Evolutionary conservation across 2,888 invertebrate genomes (phyloP).

Genomic region (Rutpela maculata): DNA sequence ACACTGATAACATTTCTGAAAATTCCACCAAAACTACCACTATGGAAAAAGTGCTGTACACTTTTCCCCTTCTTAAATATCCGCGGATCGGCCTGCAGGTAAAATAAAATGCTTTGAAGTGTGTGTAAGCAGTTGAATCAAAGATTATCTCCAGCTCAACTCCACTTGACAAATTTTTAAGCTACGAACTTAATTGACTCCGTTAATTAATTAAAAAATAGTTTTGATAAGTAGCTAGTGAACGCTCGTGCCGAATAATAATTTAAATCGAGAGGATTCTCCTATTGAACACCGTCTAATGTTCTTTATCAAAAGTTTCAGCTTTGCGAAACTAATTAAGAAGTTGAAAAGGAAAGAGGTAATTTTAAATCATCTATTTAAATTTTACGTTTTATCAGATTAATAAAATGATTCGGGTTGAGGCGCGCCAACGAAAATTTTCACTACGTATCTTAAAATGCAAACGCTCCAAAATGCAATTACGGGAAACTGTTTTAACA

Average conservation of each 20-base stretch:
- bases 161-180: background rate
- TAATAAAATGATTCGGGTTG: slow-evolving; percentile 45
- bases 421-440: slow-evolving; percentile 38
- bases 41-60: too few species aligned
- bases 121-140: background rate
- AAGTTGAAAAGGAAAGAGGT: slow-evolving; percentile 50
- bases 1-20: too few species aligned
- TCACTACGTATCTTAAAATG: slow-evolving; percentile 44
- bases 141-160: background rate
- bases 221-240: background rate
- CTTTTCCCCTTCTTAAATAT: too few species aligned
- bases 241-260: slow-evolving; percentile 4
- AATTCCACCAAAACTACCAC: too few species aligned
- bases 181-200: background rate
- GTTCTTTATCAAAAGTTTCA: slow-evolving; percentile 35
- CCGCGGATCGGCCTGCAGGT: too few species aligned
- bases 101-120: background rate
- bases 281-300: slow-evolving; percentile 11
- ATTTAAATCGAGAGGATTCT: slow-evolving; percentile 9
- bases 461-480: slow-evolving; percentile 47
- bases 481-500: slow-evolving; percentile 53
- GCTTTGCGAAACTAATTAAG: slow-evolving; percentile 51
- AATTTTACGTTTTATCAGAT: slow-evolving; percentile 50
- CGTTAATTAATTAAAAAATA: slow-evolving; percentile 7
- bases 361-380: slow-evolving; percentile 51